phyloP scores from a whole-genome alignment of 2,113 vertebrate genomes.

The Amblyornis subalaris region DNA sequence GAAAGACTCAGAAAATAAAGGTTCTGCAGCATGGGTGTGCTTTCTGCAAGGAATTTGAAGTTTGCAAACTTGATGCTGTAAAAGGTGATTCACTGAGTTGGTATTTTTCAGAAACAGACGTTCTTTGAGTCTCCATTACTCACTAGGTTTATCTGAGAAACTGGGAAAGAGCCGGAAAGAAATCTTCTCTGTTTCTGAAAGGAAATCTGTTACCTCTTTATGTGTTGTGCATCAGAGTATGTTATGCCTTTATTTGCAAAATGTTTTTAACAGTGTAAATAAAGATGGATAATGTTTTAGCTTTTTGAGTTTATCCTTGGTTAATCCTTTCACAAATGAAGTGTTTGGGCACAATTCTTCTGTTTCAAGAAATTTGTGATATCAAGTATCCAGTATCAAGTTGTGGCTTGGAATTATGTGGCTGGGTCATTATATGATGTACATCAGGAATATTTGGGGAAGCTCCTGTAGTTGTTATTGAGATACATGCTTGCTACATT shows the following conservation, averaged over 20 bases:
- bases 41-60: background rate
- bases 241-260: background rate
- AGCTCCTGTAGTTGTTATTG: background rate
- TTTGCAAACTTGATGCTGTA: background rate
- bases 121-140: background rate
- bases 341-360: background rate
- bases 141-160: background rate
- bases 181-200: background rate
- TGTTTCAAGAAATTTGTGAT: background rate
- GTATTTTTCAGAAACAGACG: background rate
- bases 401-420: background rate
- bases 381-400: background rate
- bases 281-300: background rate
- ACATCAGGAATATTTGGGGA: background rate
- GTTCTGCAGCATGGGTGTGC: background rate
- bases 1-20: background rate
- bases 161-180: background rate
- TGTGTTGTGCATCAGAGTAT: fast-evolving
- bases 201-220: background rate
- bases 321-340: background rate
- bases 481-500: background rate
- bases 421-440: background rate
- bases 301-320: background rate
- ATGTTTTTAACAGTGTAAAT: background rate
- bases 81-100: background rate